Base-by-base conservation (phyloP, 2,888 invertebrate species). In the Dugesia japonica region DNA sequence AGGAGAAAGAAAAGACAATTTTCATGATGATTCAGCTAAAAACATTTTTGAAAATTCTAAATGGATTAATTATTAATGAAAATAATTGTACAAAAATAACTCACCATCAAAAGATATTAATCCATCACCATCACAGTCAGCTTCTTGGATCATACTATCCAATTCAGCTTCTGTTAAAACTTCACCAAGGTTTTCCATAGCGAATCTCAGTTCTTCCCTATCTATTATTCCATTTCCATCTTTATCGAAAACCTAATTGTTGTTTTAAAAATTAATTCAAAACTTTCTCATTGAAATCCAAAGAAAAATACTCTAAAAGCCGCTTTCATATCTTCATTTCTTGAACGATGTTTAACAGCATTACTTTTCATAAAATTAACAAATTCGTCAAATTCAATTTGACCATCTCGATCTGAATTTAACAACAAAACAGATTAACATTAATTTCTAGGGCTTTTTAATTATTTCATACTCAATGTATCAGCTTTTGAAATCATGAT, bases 21-120 rank as follows among this genome's bases (percentile, higher is more conserved):
- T 56, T 56, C 23, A 56, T 13, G 56, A 56, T 56, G 56, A 56
- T 56, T 56, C 56, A n/a, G 56, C 56, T n/a, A 56, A 23, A 56
- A 56, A 56, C 56, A 56, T 56, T 56, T 56, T 56, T 4, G 56
- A 56, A 56, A 56, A 56, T n/a, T 56, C 56, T 56, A 56, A 56
- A 56, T 13, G 56, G 17, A 7, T 4, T 9, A 56, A 20, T 9
- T 9, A 13, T n/a, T 9, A 56, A 13, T 56, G 17, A 56, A 20
- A 56, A 38, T 13, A 31, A 31, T 31, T 31, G 7, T 56, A 56
- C 20, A 56, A 56, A 20, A 56, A n/a, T 9, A n/a, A 23, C 17
- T 56, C 23, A 56, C 56, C 56, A n/a, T 56, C 56, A 56, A 56
- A 56, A 20, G 56, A 56, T 56, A 56, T 56, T 56, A 56, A 56